Evolutionary conservation across 2,797 vertebrate species (phyloP), one percentile per base, ranked within the genome.

Genomic region (Sebastes variabilis): DNA sequence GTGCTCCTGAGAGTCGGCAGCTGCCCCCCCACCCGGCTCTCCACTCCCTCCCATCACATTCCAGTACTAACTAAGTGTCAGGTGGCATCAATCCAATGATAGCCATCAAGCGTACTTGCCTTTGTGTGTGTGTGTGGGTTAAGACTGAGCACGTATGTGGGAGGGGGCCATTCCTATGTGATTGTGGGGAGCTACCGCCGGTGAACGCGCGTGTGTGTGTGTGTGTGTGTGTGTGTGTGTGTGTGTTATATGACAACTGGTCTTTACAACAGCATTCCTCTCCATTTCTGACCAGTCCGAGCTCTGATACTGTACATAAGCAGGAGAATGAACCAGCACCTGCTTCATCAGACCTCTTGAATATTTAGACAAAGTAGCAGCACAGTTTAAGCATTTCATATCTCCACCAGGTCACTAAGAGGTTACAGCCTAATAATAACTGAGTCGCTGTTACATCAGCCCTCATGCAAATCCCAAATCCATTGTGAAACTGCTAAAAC

Each of bases 81-180:
- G 93, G 92, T 94, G 93, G 91, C 92, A 94, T 94, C 92, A 94
- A 91, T 92, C 92, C 92, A 94, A 91, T 89, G 86, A 94, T 94
- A 94, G 91, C 93, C 88, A 94, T 94, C 91, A 88, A 91, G 93
- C 91, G 87, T 93, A 79, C 79, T 67, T 91, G 92, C 90, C 87
- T 93, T 89, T 93, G 91, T 95, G 86, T 84, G 87, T 85, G 75
- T 73, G 80, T 76, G 82, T 72, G 82, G 8, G 82, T 85, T 87
- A 88, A 91, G 87, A 87, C 82, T 78, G 81, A 54, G 83, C 84
- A 85, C 18, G 18, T 88, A 85, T 86, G 83, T 86, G 80, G 80
- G 87, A 81, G 87, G 88, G 85, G 83, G 88, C 62, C 89, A 85
- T 89, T 91, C 85, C 84, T 83, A 74, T 84, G 82, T 79, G 87